Conservation (phyloP, 2,797 vertebrate genomes). For the Neosalanx taihuensis region DNA sequence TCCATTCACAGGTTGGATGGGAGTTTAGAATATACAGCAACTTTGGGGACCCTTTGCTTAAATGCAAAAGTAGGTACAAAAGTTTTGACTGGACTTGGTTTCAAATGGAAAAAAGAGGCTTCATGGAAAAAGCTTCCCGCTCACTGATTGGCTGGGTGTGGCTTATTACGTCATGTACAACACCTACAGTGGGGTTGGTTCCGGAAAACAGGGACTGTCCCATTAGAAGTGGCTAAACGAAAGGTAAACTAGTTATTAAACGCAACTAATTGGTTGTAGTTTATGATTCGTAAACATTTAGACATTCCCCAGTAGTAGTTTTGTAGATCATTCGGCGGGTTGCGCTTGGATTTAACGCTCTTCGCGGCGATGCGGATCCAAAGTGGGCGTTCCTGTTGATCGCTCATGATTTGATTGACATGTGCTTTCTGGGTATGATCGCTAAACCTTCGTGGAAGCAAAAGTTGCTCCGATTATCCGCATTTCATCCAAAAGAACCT, state of each 20-base stretch:
- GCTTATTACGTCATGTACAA: not conserved
- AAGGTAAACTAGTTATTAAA: too few species aligned
- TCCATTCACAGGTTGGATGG: too few species aligned
- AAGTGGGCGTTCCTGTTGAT: constrained; percentile 36
- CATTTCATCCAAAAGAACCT: not conserved
- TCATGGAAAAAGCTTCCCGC: not conserved
- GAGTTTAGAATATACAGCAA: too few species aligned
- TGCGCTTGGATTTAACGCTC: not conserved
- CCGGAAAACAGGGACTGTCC: not conserved
- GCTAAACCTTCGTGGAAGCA: too few species aligned
- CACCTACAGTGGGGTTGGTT: not conserved
- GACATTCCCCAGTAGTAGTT: constrained; percentile 28
- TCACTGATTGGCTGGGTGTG: not conserved
- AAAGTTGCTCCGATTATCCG: too few species aligned
- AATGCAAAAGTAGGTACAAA: too few species aligned
- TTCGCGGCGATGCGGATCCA: constrained; percentile 30
- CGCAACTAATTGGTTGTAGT: too few species aligned
- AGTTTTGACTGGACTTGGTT: too few species aligned
- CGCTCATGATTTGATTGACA: constrained; percentile 49
- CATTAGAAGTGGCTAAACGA: too few species aligned
- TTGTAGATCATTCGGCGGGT: not conserved
- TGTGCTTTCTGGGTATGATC: constrained; percentile 34
- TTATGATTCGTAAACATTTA: not conserved
- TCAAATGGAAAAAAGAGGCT: too few species aligned
- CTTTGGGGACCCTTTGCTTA: too few species aligned